Evolutionary conservation across 2,888 invertebrate genomes (phyloP).

Genomic region (Vanessa cardui): DNA sequence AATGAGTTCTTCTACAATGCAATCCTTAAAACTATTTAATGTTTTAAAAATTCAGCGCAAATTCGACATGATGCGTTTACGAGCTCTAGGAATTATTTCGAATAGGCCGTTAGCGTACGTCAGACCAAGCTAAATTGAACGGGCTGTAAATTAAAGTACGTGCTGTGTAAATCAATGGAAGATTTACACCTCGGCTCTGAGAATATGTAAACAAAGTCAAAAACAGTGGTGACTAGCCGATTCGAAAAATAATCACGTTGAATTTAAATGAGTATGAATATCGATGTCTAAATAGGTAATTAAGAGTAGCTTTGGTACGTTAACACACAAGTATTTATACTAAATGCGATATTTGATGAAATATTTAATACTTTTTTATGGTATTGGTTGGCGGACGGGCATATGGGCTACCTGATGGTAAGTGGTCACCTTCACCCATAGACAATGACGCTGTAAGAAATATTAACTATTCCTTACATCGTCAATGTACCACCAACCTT

Average conservation of each 20-base stretch:
- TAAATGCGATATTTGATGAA: too few relatives aligned
- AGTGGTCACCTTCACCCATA: too few relatives aligned
- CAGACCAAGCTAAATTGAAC: conserved; percentile 55
- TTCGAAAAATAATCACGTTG: conserved; percentile 21
- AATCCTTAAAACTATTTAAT: neutral
- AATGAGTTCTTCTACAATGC: too few relatives aligned
- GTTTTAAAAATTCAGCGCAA: neutral
- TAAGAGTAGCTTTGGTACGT: too few relatives aligned
- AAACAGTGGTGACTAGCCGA: conserved; percentile 49
- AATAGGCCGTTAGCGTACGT: conserved; percentile 39
- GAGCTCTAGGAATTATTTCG: conserved; percentile 31
- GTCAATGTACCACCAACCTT: too few relatives aligned
- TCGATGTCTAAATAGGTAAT: conserved; percentile 3
- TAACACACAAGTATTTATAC: too few relatives aligned
- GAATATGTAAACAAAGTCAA: conserved; percentile 51
- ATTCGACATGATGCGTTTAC: conserved; percentile 13
- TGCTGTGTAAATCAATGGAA: conserved; percentile 66
- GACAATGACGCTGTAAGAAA: too few relatives aligned
- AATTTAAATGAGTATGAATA: conserved; percentile 9
- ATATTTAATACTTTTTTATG: too few relatives aligned
- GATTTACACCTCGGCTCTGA: conserved; percentile 59
- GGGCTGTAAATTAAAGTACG: conserved; percentile 64
- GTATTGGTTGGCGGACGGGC: too few relatives aligned
- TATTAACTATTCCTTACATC: too few relatives aligned
- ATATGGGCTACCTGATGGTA: too few relatives aligned